Conservation (phyloP, 1,140 invertebrate species). For the Pseudomyrmex dendroicus region DNA sequence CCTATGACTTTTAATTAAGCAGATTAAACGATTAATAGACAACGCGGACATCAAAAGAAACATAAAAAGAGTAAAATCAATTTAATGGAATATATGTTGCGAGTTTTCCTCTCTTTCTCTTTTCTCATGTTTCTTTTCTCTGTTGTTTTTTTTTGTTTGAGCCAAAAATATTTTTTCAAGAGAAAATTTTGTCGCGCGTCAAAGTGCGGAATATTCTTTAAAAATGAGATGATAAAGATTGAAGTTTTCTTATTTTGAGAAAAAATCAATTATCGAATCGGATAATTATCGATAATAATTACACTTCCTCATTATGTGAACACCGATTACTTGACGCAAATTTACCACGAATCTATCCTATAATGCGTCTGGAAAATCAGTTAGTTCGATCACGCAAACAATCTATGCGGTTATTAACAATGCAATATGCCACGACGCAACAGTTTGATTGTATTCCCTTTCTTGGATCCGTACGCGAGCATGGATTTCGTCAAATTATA, state of each 20-base stretch:
- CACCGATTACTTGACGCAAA: neutral
- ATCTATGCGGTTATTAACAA: constrained; percentile 66
- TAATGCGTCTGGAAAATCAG: constrained; percentile 54
- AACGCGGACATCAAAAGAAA: neutral
- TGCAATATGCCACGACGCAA: constrained; percentile 38
- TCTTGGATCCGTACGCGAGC: neutral
- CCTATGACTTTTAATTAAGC: constrained; percentile 1
- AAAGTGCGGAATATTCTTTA: no score
- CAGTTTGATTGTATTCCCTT: constrained; percentile 21
- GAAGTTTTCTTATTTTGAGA: neutral
- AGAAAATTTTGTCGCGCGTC: no score
- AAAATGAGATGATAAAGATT: no score
- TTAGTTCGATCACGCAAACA: constrained; percentile 56
- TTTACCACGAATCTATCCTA: neutral
- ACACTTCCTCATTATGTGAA: neutral
- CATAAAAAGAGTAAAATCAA: neutral
- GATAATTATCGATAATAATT: constrained; percentile 21
- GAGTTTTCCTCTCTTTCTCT: neutral
- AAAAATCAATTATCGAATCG: neutral
- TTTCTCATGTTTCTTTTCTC: neutral
- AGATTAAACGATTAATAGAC: constrained; percentile 32
- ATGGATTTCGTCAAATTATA: constrained; percentile 34
- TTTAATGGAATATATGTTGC: neutral
- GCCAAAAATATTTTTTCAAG: no score
- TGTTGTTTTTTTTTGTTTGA: no score